These are phyloP conservation scores for Acrocyrtus sp. DNA, from an alignment of 2,888 invertebrate genomes.

Conservation along the genomic window DNA sequence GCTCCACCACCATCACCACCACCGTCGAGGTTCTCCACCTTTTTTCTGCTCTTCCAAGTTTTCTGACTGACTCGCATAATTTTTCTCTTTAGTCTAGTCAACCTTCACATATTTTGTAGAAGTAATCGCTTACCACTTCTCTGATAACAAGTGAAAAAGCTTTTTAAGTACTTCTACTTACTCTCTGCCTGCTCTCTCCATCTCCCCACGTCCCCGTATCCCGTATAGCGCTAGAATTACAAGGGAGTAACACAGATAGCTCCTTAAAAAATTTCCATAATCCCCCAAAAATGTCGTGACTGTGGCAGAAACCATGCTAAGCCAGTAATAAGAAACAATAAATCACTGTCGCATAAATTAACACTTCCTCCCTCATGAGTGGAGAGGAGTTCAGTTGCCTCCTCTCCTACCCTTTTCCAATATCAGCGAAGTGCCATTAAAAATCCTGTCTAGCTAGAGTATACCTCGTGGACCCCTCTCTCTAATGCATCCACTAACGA, in stretches of 20 bases:
- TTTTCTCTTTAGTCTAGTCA: background rate
- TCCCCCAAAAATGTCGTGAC: slow-evolving; percentile 13
- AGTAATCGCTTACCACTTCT: background rate
- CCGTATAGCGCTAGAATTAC: background rate
- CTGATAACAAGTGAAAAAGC: slow-evolving; percentile 9
- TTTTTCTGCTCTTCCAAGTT: background rate
- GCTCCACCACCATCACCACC: too few relatives aligned
- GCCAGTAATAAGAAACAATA: slow-evolving; percentile 38
- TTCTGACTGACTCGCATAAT: background rate
- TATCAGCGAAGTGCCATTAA: background rate
- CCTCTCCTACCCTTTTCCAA: too few relatives aligned
- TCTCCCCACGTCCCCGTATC: background rate
- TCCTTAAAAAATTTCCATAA: slow-evolving; percentile 45
- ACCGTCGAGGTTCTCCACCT: too few relatives aligned
- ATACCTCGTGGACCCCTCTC: background rate
- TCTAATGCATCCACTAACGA: too few relatives aligned
- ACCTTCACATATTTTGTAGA: background rate
- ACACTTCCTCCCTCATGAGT: slow-evolving; percentile 48
- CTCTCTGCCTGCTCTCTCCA: background rate
- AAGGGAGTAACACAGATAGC: slow-evolving; percentile 1
- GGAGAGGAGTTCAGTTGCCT: background rate
- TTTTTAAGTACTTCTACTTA: slow-evolving; percentile 29
- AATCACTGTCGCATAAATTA: slow-evolving; percentile 55
- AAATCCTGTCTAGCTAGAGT: background rate
- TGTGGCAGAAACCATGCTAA: slow-evolving; percentile 15